A percentile compares a stretch with the other conserved stretches of the same genome.
Conservation (phyloP, 2,888 invertebrate genomes). For the Ennomos erosarius region DNA sequence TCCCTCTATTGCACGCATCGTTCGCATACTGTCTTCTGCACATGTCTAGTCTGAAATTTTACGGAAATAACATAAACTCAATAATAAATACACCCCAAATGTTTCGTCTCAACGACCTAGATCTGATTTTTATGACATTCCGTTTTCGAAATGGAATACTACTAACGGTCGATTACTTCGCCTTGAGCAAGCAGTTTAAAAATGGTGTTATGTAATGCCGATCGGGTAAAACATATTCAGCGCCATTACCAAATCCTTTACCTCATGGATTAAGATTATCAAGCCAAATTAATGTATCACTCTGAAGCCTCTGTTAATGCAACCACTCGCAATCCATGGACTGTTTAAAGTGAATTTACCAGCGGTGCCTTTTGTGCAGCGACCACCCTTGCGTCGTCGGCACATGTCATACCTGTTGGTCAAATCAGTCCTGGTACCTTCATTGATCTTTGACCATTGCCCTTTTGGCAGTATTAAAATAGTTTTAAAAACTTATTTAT, state of each 20-base stretch:
- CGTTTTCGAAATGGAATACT: slow-evolving; percentile 44
- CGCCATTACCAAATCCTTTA: slow-evolving; percentile 84
- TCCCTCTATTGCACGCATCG: slow-evolving; percentile 99
- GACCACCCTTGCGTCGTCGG: slow-evolving; percentile 97
- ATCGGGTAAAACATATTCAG: slow-evolving; percentile 65
- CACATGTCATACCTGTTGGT: slow-evolving; percentile 98
- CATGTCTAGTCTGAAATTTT: slow-evolving; percentile 98
- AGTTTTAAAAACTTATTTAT: neutral
- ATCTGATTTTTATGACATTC: slow-evolving; percentile 40
- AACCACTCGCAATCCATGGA: slow-evolving; percentile 69
- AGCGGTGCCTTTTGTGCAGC: slow-evolving; percentile 99
- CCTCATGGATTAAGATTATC: slow-evolving; percentile 76
- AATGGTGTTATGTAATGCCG: slow-evolving; percentile 43
- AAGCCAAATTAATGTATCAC: slow-evolving; percentile 77
- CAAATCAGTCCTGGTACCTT: slow-evolving; percentile 74
- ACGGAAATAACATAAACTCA: slow-evolving; percentile 84
- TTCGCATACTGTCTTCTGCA: slow-evolving; percentile 97
- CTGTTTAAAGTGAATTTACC: slow-evolving; percentile 89
- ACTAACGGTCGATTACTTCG: slow-evolving; percentile 29
- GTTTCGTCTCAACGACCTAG: slow-evolving; percentile 19
- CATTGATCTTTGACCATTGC: slow-evolving; percentile 52
- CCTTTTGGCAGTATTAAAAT: slow-evolving; percentile 25
- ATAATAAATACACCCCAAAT: slow-evolving; percentile 50
- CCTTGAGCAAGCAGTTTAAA: slow-evolving; percentile 46
- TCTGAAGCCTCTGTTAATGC: slow-evolving; percentile 81